Evolutionary conservation across 2,797 vertebrate genomes (phyloP), one percentile per base, ranked within the genome.

Genomic region (Myoxocephalus aenaeus): DNA sequence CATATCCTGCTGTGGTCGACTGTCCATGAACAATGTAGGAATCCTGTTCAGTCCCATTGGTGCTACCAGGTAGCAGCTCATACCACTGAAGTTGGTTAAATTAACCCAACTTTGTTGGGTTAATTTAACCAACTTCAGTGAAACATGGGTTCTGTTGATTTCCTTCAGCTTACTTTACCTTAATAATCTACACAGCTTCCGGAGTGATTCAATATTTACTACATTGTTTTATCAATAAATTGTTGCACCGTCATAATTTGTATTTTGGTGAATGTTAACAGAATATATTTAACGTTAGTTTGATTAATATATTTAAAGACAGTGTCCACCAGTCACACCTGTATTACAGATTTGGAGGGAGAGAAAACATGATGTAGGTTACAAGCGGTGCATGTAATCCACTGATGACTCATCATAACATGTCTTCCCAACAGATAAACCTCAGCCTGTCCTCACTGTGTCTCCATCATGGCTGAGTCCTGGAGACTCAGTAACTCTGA

Each of bases 381-480:
- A 56, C 14, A 12, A 53, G n/a, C 12, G 22, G 51, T 53, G n/a
- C n/a, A 25, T 22, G n/a, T 53, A 13, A 53, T 56, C 25, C 53
- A 15, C 53, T 14, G 11, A 13, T 7, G 53, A 56, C 53, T 56
- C 53, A 29, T 56, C 53, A 17, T 25, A 25, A 53, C 51, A 54
- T 4, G 14, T 57, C 54, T 57, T 57, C 14, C 18, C 44, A 48
- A 18, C 78, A 89, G 80, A 12, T 7, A 11, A 20, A 22, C 34
- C 59, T 0, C 3, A 4, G 1, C n/a, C 88, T 74, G 54, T 73
- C 46, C 71, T 91, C 74, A 75, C 25, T 11, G 72, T 82, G 70
- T 87, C 88, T 80, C 68, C 81, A 5, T 77, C 20, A 27, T 91
- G 89, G 88, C 71, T 67, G 77, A 85, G 62, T 70, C 84, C 84